These are phyloP conservation scores for Anguilla marmorata DNA, from an alignment of 2,797 vertebrate genomes.

Conservation along the genomic window DNA sequence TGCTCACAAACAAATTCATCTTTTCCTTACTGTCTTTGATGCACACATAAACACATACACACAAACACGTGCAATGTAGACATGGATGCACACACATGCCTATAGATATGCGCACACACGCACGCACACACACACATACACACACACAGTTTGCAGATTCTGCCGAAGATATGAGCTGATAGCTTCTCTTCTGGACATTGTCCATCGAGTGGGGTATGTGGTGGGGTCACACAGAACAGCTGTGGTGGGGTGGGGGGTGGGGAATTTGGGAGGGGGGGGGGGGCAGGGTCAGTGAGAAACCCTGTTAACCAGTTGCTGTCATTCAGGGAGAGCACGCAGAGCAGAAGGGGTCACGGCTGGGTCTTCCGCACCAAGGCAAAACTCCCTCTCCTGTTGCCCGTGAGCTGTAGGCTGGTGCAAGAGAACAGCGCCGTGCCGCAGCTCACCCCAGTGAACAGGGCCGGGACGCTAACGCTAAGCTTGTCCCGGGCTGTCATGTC, in stretches of 20 bases:
- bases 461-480: too few relatives aligned
- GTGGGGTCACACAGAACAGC: background rate
- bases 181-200: background rate
- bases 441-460: too few relatives aligned
- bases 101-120: conserved; percentile 7
- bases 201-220: background rate
- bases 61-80: background rate
- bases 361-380: background rate
- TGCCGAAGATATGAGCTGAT: background rate
- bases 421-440: too few relatives aligned
- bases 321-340: background rate
- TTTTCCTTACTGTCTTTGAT: background rate
- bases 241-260: background rate
- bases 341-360: background rate
- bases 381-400: background rate
- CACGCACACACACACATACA: background rate
- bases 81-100: background rate
- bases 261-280: background rate
- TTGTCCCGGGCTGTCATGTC: background rate
- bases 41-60: background rate
- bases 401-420: background rate
- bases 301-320: background rate
- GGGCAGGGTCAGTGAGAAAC: background rate
- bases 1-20: background rate
- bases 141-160: background rate